Base-by-base conservation (phyloP, 2,888 invertebrate genomes). In the Metalampra italica region DNA sequence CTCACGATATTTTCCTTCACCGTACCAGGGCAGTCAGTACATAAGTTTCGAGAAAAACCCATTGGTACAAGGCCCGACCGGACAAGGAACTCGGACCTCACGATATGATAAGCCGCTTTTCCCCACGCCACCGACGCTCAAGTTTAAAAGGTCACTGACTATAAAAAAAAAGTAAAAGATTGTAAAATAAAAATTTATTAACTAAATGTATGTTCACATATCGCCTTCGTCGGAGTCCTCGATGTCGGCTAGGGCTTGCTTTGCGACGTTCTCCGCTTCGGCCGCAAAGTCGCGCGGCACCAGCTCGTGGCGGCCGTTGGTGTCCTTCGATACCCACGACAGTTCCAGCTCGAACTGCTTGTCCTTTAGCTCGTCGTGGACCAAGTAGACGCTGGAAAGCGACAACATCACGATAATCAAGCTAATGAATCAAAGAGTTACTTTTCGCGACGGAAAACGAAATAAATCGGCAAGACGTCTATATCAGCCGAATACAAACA, bases 321-420 rank as follows among this genome's bases (percentile, higher is more conserved):
- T 94, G 53, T 93, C 94, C 66, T 93, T 93, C 46, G 97, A 95
- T 11, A 98, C 97, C 95, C 98, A 97, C 47, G 98, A 97, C 66
- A 99, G 91, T 82, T 99, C 98, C 64, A 98, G 88, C 73, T 98
- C 98, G 76, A 99, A 99, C 64, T 96, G 94, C 79, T 97, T 97
- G 83, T 97, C 97, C 84, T 99, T 99, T 5, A 98, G 91, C 78
- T 99, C 97, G 75, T 97, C 97, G 63, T 97, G 97, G 1, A 97
- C 96, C 45, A 96, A 84, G 72, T 97, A 97, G 71, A 97, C 94
- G 58, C 95, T 95, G 77, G 80, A 91, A 75, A 52, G 7, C 29
- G 22, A 41, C 40, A 11, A 46, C 36, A 22, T 22, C 22, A 5
- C 3, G 22, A 22, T 22, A n/a, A n/a, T n/a, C n/a, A n/a, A n/a